Base-by-base conservation (phyloP, 1,140 invertebrate genomes). In the Nylanderia fulva region DNA sequence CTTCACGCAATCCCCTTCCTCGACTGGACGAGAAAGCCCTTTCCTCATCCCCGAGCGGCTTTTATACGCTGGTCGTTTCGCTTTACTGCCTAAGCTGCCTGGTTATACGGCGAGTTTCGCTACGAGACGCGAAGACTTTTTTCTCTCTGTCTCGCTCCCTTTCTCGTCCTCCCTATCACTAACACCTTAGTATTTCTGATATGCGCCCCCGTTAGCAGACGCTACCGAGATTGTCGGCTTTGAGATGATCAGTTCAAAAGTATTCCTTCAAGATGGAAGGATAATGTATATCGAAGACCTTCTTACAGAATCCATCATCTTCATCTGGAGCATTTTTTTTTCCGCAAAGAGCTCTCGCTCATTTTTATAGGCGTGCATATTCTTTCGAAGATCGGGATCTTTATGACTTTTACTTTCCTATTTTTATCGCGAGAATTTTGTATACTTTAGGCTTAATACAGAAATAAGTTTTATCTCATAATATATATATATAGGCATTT, bases 31-130 rank as follows among this genome's bases (percentile, higher is more conserved):
- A 85, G 80, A 85, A 75, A 80, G 63, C 66, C 68, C 75, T 68
- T 71, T n/a, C 39, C 52, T 66, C 48, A 58, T 68, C 56, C 72
- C 54, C 54, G 24, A 15, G n/a, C 45, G 60, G 76, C 80, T 90
- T 90, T 91, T 91, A 90, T 91, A 87, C 79, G 64, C 21, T 77
- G 88, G 69, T 80, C 90, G 86, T 91, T 91, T 88, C 88, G 83
- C 80, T 90, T 91, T 91, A 91, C 89, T 86, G 77, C 87, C 63
- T 64, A 84, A 48, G 45, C 42, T 45, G 75, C 56, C 52, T 27
- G 48, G 63, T 85, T 89, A 71, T 84, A 86, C 27, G 80, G 56
- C 36, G 48, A 85, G 69, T 15, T 24, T 63, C 33, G 42, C 27
- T n/a, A 11, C 69, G 52, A 48, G 63, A 48, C n/a, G 39, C n/a